Conservation (phyloP, 2,888 invertebrate species). For the Camptogramma bilineatum region DNA sequence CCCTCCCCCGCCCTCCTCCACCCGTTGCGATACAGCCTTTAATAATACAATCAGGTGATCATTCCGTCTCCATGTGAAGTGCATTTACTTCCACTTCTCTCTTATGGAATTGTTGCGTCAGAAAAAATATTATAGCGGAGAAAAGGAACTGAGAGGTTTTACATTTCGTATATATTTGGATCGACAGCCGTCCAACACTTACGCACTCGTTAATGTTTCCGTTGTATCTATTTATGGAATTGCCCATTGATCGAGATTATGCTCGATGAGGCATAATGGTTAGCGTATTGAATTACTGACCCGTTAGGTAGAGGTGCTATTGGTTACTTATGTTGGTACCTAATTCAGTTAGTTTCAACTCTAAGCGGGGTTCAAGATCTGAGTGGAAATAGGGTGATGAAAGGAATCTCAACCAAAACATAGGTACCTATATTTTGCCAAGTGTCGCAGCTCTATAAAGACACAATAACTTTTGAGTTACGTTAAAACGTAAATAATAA, state of each 20-base stretch:
- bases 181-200: neutral
- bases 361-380: too few relatives aligned
- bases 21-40: slow-evolving; percentile 26
- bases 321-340: too few relatives aligned
- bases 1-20: slow-evolving; percentile 34
- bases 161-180: neutral
- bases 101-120: neutral
- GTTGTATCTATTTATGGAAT: neutral
- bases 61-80: slow-evolving; percentile 25
- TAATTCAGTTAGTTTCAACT: too few relatives aligned
- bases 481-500: too few relatives aligned
- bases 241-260: neutral
- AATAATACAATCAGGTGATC: slow-evolving; percentile 58
- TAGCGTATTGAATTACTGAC: neutral
- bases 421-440: too few relatives aligned
- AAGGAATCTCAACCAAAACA: too few relatives aligned
- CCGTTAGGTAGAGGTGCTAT: too few relatives aligned
- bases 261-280: neutral
- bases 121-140: neutral
- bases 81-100: neutral
- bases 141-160: neutral
- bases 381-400: too few relatives aligned
- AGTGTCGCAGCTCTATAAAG: too few relatives aligned
- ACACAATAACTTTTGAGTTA: too few relatives aligned
- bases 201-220: neutral